phyloP scores from a whole-genome alignment of 2,888 invertebrate genomes.

The Cartodere bifasciata region DNA sequence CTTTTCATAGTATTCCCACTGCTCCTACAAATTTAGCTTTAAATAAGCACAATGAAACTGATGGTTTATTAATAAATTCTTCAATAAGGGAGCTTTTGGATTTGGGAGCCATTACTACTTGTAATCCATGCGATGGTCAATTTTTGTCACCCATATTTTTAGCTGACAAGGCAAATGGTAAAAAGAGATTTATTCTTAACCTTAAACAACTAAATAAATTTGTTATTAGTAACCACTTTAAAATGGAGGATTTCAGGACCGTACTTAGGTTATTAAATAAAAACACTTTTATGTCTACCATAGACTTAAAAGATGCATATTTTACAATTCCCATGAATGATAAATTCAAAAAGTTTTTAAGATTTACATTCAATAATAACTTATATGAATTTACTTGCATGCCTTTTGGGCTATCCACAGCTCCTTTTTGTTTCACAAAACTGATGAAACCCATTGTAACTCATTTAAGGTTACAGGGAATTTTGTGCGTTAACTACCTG shows the following conservation, averaged over 20 bases:
- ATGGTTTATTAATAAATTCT: no score
- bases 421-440: constrained; percentile 22
- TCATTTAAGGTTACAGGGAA: constrained; percentile 11
- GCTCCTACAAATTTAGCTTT: no score
- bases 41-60: no score
- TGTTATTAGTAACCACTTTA: constrained; percentile 17
- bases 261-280: constrained; percentile 14
- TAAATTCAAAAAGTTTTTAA: constrained; percentile 14
- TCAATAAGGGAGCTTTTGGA: no score
- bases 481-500: constrained; percentile 14
- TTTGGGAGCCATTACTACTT: no score
- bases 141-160: constrained; percentile 13
- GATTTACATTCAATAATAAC: constrained; percentile 16
- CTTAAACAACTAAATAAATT: constrained; percentile 17
- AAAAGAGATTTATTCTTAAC: constrained; percentile 15
- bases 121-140: constrained; percentile 9
- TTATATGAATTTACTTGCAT: constrained; percentile 19
- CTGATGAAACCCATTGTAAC: constrained; percentile 16
- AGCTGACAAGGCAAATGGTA: constrained; percentile 12
- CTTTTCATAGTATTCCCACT: no score
- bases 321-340: constrained; percentile 15
- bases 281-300: constrained; percentile 7
- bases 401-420: constrained; percentile 19
- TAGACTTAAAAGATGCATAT: constrained; percentile 16
- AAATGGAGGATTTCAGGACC: constrained; percentile 19